Base-by-base conservation (phyloP, 1,140 invertebrate species). In the Aporrectodea caliginosa region DNA sequence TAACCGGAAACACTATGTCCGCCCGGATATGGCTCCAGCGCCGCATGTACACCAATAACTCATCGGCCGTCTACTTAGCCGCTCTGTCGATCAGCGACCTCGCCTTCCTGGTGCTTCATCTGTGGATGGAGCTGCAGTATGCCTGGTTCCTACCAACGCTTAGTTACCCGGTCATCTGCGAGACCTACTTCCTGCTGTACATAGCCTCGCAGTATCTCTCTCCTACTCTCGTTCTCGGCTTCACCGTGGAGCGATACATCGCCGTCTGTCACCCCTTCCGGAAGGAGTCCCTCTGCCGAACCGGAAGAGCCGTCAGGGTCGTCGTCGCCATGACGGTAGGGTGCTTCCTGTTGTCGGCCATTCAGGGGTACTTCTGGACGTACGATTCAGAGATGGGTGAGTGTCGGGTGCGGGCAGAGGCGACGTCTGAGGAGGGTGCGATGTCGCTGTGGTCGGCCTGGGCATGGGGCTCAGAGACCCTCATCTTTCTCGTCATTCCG, bases 231-330 rank as follows among this genome's bases (percentile, higher is more conserved):
- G 87, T 88, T 33, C 81, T 89, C 14, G 95, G 93, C 0, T 97
- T 98, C 32, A 98, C 97, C 0, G 90, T 98, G 81, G 97, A 99
- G 88, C 90, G 96, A 69, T 98, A 95, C 89, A 93, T 98, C 58
- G 96, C 96, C 0, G 96, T 99, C 0, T 98, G 96, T 85, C 95
- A 97, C 88, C 96, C 96, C 0, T 90, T 98, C n/a, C 91, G 92
- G 80, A 94, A 94, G 0, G 98, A 95, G 0, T 95, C 95, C 83
- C 91, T 93, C 86, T 96, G 94, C 85, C 92, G 93, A 16, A 90
- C 95, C 68, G 87, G 90, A 0, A 88, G 93, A 16, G 95, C 96
- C 2, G 81, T 84, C 16, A 81, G 83, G 12, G 91, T 93, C 0
- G 85, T 85, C 1, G 85, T 86, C 34, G 71, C 74, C 1, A 80